Conservation (phyloP, 2,797 vertebrate genomes). For the Dipus sagitta region DNA sequence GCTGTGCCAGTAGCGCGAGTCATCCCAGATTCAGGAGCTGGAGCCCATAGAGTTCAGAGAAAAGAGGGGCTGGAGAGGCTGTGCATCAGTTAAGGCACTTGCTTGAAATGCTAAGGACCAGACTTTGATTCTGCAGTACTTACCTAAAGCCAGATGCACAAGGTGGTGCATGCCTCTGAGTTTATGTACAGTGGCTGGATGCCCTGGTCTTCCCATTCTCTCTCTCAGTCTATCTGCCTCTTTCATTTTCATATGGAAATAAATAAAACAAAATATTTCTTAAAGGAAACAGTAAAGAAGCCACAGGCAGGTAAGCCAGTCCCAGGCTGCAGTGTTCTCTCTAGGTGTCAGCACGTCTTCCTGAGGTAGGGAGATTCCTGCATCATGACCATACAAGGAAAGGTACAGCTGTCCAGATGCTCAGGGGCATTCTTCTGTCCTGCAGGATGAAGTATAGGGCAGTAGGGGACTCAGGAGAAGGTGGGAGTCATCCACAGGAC, state of each 20-base stretch:
- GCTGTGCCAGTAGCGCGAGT: conserved; percentile 97
- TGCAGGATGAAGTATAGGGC: not conserved
- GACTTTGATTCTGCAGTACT: too few relatives aligned
- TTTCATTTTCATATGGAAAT: too few relatives aligned
- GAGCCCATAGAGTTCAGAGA: not conserved
- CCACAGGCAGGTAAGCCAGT: not conserved
- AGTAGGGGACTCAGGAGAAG: not conserved
- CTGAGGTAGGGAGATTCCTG: not conserved
- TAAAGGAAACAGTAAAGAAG: not conserved
- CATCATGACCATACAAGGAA: not conserved
- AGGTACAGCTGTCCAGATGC: not conserved
- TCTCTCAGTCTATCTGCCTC: too few relatives aligned
- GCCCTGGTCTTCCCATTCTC: too few relatives aligned
- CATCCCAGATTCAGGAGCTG: not conserved
- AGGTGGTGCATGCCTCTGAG: too few relatives aligned
- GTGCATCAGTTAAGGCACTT: too few relatives aligned
- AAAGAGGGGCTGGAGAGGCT: too few relatives aligned
- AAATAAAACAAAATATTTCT: too few relatives aligned
- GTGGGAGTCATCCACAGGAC: not conserved
- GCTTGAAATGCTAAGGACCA: too few relatives aligned
- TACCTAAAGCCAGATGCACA: too few relatives aligned
- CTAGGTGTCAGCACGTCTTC: not conserved
- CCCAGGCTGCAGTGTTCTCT: not conserved
- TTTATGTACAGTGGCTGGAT: too few relatives aligned
- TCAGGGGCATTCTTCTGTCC: not conserved